These are phyloP conservation scores for Zosterops hypoxanthus DNA, from an alignment of 2,113 vertebrate genomes.

Conservation along the genomic window DNA sequence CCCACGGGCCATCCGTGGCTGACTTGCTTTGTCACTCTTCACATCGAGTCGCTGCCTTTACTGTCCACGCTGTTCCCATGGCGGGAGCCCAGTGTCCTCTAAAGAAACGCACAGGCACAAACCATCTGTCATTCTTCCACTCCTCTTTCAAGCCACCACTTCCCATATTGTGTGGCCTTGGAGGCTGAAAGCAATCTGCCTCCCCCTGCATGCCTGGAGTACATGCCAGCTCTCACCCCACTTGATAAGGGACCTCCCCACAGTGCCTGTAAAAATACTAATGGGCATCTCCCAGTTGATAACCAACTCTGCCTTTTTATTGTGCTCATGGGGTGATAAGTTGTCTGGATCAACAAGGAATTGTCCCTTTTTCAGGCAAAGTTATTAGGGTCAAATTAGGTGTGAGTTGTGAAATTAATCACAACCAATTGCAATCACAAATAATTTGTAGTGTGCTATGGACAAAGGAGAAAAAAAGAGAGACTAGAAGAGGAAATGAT, in stretches of 20 bases:
- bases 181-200: slow-evolving; percentile 21
- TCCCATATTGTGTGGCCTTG: slow-evolving; percentile 69
- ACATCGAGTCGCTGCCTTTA: slow-evolving; percentile 53
- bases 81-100: slow-evolving; percentile 39
- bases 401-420: not conserved
- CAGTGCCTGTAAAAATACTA: slow-evolving; percentile 53
- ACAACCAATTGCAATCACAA: not conserved
- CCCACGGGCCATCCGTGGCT: slow-evolving; percentile 61
- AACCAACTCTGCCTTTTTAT: slow-evolving; percentile 48
- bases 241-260: slow-evolving; percentile 47
- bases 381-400: slow-evolving; percentile 19
- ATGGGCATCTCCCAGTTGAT: slow-evolving; percentile 48
- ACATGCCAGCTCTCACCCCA: not conserved
- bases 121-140: slow-evolving; percentile 64
- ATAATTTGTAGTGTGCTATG: not conserved
- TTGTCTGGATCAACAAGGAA: slow-evolving; percentile 29
- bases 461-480: not conserved
- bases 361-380: not conserved
- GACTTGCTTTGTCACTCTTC: slow-evolving; percentile 72
- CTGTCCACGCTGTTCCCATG: slow-evolving; percentile 68
- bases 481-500: not conserved
- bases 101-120: slow-evolving; percentile 61
- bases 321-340: slow-evolving; percentile 15
- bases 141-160: slow-evolving; percentile 65
- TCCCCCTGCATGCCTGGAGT: slow-evolving; percentile 30